Evolutionary conservation across 2,113 vertebrate species (phyloP), one percentile per base, ranked within the genome.

Genomic region (Agapornis roseicollis): DNA sequence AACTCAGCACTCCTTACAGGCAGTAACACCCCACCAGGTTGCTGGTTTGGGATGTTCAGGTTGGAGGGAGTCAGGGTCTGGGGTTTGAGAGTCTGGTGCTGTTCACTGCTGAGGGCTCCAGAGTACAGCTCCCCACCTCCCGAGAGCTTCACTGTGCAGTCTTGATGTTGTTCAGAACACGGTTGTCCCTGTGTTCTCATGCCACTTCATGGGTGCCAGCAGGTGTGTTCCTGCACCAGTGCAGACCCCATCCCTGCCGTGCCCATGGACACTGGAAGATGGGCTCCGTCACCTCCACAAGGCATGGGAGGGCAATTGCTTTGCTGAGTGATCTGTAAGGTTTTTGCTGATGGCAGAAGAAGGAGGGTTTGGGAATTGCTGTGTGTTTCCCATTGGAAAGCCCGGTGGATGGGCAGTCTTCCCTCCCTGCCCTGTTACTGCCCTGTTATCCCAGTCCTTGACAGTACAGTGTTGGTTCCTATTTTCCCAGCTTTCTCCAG

Each of bases 211-310:
- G 22, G 11, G 33, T 66, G 65, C 29, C n/a, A 37, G 44, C 29
- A 37, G 35, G 16, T 3, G 11, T 4, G 2, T 61, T 61, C 4
- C 27, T 25, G 66, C 49, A 13, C 33, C 22, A 0, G 0, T 13
- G 53, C 0, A 1, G 39, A 50, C 8, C 44, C 25, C 66, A 41
- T 44, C 29, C 49, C 52, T 56, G 10, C 46, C 4, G 0, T 20
- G 9, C 50, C 61, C 20, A 1, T 5, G 17, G 39, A 10, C 8
- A 1, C 60, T 29, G 69, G 29, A 23, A 3, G 1, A 19, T 22
- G 15, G 60, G 53, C 20, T 39, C 25, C 2, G 0, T 29, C 46
- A 19, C 14, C 35, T 65, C 33, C 22, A 7, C 0, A 0, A 76
- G 56, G 25, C 20, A 16, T 2, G 3, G 52, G 50, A 55, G 24